Evolutionary conservation across 2,113 vertebrate species (phyloP).

Genomic region (Picathartes gymnocephalus): DNA sequence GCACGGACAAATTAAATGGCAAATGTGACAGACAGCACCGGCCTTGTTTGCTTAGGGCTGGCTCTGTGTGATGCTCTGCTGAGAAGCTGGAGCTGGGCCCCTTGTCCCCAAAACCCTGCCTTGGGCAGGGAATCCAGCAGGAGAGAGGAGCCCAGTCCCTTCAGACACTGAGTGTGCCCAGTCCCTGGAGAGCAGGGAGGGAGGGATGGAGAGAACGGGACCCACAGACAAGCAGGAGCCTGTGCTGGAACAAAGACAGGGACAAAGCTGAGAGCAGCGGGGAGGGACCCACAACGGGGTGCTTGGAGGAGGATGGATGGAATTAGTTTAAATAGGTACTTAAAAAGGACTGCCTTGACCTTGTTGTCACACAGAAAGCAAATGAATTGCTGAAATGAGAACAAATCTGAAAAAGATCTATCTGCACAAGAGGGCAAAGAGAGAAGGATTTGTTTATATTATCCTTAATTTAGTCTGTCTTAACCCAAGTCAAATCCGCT

Average conservation of each 20-base stretch:
- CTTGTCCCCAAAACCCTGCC: neutral
- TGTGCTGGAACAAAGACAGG: rapidly evolving
- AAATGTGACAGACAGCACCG: neutral
- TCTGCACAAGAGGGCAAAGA: neutral
- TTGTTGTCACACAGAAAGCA: neutral
- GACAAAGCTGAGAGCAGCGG: neutral
- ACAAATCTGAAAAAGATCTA: neutral
- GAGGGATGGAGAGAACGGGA: neutral
- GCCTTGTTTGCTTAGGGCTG: neutral
- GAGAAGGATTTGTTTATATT: neutral
- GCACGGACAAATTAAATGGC: neutral
- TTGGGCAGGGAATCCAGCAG: rapidly evolving
- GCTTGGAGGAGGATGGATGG: neutral
- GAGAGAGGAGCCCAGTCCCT: rapidly evolving
- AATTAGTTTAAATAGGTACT: neutral
- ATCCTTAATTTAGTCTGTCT: neutral
- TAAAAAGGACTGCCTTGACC: neutral
- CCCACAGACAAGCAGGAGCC: neutral
- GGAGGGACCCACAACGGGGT: neutral
- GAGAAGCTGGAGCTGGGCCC: neutral
- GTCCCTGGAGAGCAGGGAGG: rapidly evolving
- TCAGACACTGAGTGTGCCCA: neutral
- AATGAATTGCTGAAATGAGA: neutral
- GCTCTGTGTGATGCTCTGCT: neutral
- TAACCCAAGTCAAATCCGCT: neutral